Evolutionary conservation across 2,113 vertebrate species (phyloP).

Genomic region (Mirza zaza): DNA sequence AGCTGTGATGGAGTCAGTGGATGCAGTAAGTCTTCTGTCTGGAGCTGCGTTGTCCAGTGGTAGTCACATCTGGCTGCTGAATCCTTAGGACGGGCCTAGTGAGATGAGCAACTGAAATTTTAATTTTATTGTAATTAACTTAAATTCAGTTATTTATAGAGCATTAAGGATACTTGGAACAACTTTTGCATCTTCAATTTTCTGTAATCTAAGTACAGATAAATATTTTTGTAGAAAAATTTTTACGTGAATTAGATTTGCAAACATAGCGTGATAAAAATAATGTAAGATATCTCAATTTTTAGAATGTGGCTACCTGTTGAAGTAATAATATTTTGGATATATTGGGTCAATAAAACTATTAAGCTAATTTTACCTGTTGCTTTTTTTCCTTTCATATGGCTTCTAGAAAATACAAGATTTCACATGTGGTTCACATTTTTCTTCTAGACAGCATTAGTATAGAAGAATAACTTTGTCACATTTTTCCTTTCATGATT

Average conservation of each 20-base stretch:
- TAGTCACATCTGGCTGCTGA: background rate
- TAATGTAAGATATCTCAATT: background rate
- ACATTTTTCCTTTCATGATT: background rate
- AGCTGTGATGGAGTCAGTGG: background rate
- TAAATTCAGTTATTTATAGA: background rate
- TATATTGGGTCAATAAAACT: constrained; percentile 12
- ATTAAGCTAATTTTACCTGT: background rate
- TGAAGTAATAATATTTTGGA: background rate
- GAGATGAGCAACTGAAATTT: background rate
- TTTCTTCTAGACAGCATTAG: background rate
- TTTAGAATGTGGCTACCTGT: background rate
- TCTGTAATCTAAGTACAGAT: background rate
- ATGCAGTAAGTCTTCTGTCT: background rate
- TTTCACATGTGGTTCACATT: background rate
- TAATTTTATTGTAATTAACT: background rate
- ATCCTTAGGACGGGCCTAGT: background rate
- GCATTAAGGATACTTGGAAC: background rate
- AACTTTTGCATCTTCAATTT: background rate
- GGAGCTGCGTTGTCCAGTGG: background rate
- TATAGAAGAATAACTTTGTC: background rate
- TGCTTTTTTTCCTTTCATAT: background rate
- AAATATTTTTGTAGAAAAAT: background rate
- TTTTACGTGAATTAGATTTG: background rate
- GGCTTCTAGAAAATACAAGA: background rate
- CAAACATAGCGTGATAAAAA: background rate